These are phyloP conservation scores for Cremastobaeus sp. DNA, from an alignment of 2,888 invertebrate genomes.

Conservation along the genomic window DNA sequence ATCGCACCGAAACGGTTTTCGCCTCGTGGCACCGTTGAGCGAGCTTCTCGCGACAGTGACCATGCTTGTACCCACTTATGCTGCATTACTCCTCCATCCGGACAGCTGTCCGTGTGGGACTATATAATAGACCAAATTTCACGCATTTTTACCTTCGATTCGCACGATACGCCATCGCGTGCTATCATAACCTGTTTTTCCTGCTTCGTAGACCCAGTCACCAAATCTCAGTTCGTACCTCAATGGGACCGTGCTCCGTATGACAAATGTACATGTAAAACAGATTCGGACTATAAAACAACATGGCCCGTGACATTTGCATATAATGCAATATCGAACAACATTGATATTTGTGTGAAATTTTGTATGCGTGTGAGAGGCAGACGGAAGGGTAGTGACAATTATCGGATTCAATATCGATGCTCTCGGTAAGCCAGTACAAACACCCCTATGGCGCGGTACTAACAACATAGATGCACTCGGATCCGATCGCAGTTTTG, in stretches of 20 bases:
- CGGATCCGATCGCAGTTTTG: constrained; percentile 71
- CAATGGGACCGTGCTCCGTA: no score
- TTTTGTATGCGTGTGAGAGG: constrained; percentile 22
- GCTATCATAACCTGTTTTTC: no score
- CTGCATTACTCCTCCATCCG: constrained; percentile 28
- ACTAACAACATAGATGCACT: constrained; percentile 76
- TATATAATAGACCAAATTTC: no score
- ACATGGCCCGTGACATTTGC: constrained; percentile 26
- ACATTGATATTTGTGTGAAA: constrained; percentile 36
- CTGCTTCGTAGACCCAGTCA: no score
- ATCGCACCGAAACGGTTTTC: constrained; percentile 48
- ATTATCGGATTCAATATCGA: constrained; percentile 78
- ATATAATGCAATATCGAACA: constrained; percentile 48
- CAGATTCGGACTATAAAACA: constrained; percentile 46
- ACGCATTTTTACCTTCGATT: no score
- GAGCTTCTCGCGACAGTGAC: constrained; percentile 47
- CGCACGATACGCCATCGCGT: no score
- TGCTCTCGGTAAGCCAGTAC: constrained; percentile 77
- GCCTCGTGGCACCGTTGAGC: constrained; percentile 51
- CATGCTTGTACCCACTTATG: constrained; percentile 38
- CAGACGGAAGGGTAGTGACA: constrained; percentile 71
- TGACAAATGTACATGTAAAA: no score
- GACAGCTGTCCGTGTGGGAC: constrained; percentile 48
- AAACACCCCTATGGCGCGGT: constrained; percentile 77
- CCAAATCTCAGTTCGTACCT: no score